phyloP scores from a whole-genome alignment of 2,888 invertebrate genomes.

The Macrophya annulata region DNA sequence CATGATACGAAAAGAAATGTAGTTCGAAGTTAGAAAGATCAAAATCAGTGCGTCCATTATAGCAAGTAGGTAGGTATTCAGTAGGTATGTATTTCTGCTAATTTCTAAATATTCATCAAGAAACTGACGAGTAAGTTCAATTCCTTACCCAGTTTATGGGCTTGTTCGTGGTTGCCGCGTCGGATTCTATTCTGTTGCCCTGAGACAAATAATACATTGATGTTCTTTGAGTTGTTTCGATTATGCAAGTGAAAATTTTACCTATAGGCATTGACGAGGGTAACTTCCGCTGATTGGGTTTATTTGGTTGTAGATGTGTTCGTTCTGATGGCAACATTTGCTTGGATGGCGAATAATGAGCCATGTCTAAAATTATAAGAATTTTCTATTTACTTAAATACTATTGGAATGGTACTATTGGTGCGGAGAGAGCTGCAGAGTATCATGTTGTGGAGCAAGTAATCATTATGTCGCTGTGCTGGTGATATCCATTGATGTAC shows the following conservation, averaged over 20 bases:
- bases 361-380: constrained; percentile 33
- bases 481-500: not conserved
- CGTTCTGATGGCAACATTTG: constrained; percentile 10
- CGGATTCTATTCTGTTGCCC: constrained; percentile 30
- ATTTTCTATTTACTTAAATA: constrained; percentile 7
- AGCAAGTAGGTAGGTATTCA: too few species aligned
- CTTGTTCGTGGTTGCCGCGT: not conserved
- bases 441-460: not conserved
- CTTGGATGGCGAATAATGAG: constrained; percentile 25
- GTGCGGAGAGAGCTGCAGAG: not conserved
- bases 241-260: not conserved
- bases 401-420: not conserved
- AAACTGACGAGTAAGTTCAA: not conserved
- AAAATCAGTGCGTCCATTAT: too few species aligned
- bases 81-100: too few species aligned
- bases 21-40: not conserved
- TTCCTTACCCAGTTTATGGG: constrained; percentile 19
- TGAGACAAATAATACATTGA: constrained; percentile 9
- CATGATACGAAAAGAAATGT: not conserved
- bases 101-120: not conserved
- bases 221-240: not conserved
- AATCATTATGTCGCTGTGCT: not conserved
- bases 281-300: constrained; percentile 3
- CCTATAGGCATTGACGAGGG: constrained; percentile 28
- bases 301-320: not conserved